These are phyloP conservation scores for Tretioscincus oriximinensis DNA, from an alignment of 2,113 vertebrate genomes.

Conservation along the genomic window DNA sequence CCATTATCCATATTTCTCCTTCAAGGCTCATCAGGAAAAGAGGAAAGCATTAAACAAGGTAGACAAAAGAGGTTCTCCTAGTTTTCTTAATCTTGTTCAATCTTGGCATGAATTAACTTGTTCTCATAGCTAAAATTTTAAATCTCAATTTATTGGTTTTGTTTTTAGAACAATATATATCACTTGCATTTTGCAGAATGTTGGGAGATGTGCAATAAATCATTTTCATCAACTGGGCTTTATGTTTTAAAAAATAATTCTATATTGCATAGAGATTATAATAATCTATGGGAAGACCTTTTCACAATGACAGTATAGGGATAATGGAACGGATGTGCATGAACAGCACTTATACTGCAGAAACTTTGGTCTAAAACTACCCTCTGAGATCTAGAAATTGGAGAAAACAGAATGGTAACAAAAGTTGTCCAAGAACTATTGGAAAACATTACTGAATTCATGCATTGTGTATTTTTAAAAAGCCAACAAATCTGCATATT, in stretches of 20 bases:
- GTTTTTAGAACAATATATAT: background rate
- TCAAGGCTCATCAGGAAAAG: background rate
- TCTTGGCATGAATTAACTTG: background rate
- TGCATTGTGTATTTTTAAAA: background rate
- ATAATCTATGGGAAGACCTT: too few species aligned
- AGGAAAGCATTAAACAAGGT: background rate
- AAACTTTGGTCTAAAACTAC: too few species aligned
- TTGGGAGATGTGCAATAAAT: too few species aligned
- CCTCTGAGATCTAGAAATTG: background rate
- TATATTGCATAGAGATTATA: too few species aligned
- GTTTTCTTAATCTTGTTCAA: background rate
- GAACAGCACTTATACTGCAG: too few species aligned
- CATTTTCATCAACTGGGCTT: too few species aligned
- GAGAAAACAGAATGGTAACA: background rate
- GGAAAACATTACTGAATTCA: background rate
- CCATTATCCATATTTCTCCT: background rate
- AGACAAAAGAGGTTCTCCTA: background rate
- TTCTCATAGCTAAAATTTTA: background rate
- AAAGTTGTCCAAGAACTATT: background rate
- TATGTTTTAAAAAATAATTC: too few species aligned
- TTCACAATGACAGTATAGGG: too few species aligned
- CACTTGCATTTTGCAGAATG: background rate
- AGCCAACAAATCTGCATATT: background rate
- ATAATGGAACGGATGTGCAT: too few species aligned
- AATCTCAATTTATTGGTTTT: too few species aligned